Base-by-base conservation (phyloP, 2,113 vertebrate genomes). In the Synchiropus splendidus region DNA sequence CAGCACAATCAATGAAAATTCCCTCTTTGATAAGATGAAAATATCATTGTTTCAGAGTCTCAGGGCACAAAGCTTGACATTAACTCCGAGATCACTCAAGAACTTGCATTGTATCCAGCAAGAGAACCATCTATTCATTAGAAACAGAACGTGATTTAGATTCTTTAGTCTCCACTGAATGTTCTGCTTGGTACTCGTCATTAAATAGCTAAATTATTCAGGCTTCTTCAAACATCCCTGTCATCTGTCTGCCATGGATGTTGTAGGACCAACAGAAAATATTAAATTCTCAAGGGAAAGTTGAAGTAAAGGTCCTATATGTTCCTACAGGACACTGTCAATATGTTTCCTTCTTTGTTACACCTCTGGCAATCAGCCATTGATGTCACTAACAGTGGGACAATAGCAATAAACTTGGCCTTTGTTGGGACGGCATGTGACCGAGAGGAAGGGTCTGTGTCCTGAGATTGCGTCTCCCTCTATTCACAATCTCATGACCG, bases 361-460 rank as follows among this genome's bases (percentile, higher is more conserved):
- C 50, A 60, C 70, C 53, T 58, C 58, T 62, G 72, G 74, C 67
- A 52, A 58, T 62, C 60, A 54, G 39, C 30, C 61, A 47, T 58
- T 74, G 77, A 71, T 73, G 63, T 77, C 64, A 76, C 64, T 65
- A 49, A 67, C 69, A 51, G 42, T 55, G 36, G 48, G 57, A 71
- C 72, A 62, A 63, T 58, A 55, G 48, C 63, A 48, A 45, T 66
- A 42, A 70, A 58, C 62, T 66, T 64, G 63, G 18, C 64, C 75
- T 72, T 76, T 76, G 75, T 72, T 56, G 48, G 6, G 15, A 13
- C 48, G 15, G 58, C 77, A 77, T 79, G 77, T 75, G 74, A 79
- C 68, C 2, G 30, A 62, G 60, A 80, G 78, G 78, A 80, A 78
- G 64, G 70, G 71, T 75, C 78, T 73, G 72, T 60, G 63, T 77